These are phyloP conservation scores for Mesorhabditis spiculigera DNA, from an alignment of 2,888 invertebrate species.

Conservation along the genomic window DNA sequence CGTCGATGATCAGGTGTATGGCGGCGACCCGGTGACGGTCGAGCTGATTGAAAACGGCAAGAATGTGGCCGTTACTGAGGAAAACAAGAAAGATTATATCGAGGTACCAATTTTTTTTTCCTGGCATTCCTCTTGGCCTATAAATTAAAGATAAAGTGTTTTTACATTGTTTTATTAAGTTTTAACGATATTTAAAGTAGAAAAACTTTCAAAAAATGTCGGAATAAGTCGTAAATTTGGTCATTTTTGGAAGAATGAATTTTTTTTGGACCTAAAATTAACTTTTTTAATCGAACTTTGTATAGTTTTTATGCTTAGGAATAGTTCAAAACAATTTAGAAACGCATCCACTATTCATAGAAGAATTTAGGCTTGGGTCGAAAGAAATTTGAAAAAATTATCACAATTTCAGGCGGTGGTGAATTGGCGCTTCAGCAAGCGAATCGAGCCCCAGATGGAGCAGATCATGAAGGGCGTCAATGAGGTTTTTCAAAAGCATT, in stretches of 20 bases:
- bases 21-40: constrained; percentile 79
- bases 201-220: no score
- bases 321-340: no score
- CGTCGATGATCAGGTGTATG: constrained; percentile 93
- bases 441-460: constrained; percentile 92
- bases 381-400: constrained; percentile 19
- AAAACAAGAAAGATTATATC: constrained; percentile 95
- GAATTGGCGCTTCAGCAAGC: constrained; percentile 93
- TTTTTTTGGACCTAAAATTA: no score
- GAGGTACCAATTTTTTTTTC: constrained; percentile 62
- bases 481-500: constrained; percentile 62
- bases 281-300: no score
- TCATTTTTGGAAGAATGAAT: no score
- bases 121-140: no score
- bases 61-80: constrained; percentile 78
- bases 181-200: no score
- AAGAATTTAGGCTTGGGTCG: background rate
- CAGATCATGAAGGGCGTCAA: constrained; percentile 85
- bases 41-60: constrained; percentile 87
- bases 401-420: constrained; percentile 75
- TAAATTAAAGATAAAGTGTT: no score
- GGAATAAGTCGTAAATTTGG: no score
- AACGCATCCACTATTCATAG: background rate
- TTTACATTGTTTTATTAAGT: no score
- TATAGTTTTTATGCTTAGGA: no score